Percentiles rank a stretch among this genome's conserved stretches.
These are phyloP conservation scores for Drosophila fuyamai DNA, from an alignment of 1,140 invertebrate genomes.

Conservation along the genomic window DNA sequence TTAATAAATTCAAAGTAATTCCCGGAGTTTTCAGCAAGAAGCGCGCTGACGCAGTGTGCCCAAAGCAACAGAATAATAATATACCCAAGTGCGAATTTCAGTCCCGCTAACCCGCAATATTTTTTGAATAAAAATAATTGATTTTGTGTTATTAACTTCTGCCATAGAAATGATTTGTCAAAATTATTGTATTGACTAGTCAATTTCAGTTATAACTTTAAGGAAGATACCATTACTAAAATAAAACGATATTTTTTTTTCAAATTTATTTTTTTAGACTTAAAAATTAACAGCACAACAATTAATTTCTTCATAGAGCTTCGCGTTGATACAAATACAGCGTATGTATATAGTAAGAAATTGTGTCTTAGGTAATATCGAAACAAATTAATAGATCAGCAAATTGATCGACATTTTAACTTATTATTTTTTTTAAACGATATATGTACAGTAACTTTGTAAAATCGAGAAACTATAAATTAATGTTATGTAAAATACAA, in stretches of 20 bases:
- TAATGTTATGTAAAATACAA: conserved; percentile 30
- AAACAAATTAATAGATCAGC: conserved; percentile 11
- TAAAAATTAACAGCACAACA: conserved; percentile 75
- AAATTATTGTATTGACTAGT: too few relatives aligned
- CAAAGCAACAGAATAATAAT: neutral
- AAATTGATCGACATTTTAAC: neutral
- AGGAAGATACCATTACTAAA: neutral
- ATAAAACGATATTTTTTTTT: neutral
- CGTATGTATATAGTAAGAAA: conserved; percentile 32
- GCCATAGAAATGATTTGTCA: too few relatives aligned
- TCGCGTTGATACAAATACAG: conserved; percentile 52
- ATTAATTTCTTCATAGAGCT: conserved; percentile 65
- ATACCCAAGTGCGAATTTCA: neutral
- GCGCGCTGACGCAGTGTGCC: conserved; percentile 13
- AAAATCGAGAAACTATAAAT: conserved; percentile 43
- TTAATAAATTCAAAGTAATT: neutral
- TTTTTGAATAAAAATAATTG: neutral
- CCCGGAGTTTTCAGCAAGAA: neutral
- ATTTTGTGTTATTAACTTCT: neutral
- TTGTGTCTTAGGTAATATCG: conserved; percentile 21
- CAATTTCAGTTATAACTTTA: too few relatives aligned
- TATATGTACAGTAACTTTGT: conserved; percentile 69
- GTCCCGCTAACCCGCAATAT: neutral
- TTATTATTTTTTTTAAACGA: conserved; percentile 40
- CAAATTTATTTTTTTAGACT: conserved; percentile 47